phyloP scores from a whole-genome alignment of 2,797 vertebrate species.

The Pangasius mekongensis region DNA sequence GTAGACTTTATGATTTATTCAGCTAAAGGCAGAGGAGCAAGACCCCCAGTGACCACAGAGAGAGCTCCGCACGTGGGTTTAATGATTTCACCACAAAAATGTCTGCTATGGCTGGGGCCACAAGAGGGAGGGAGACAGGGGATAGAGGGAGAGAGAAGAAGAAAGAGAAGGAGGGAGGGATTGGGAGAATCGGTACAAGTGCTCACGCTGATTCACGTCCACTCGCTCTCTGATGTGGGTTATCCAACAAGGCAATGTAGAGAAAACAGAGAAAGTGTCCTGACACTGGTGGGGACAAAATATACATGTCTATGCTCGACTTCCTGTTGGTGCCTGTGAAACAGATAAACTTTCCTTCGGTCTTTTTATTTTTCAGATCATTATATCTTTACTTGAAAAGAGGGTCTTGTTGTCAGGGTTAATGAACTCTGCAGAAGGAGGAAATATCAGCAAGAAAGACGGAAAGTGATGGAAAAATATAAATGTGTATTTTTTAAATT shows the following conservation, averaged over 20 bases:
- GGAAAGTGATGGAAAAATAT: background rate
- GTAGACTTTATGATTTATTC: slow-evolving; percentile 99
- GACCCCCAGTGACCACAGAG: slow-evolving; percentile 99
- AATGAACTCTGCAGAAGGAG: background rate
- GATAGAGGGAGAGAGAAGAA: slow-evolving; percentile 2
- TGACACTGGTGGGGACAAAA: background rate
- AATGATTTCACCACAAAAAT: slow-evolving; percentile 99
- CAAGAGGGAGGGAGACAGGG: slow-evolving; percentile 47
- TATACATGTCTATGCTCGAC: background rate
- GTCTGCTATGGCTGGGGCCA: slow-evolving; percentile 96
- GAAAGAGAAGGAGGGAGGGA: slow-evolving; percentile 15
- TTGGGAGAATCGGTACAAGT: slow-evolving; percentile 20
- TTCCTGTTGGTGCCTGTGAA: background rate
- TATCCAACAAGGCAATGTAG: slow-evolving; percentile 34
- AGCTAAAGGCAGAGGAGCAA: slow-evolving; percentile 99
- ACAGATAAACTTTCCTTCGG: background rate
- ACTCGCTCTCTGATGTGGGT: slow-evolving; percentile 27
- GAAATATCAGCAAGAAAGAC: background rate
- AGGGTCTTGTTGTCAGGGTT: too few relatives aligned
- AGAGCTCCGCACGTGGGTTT: slow-evolving; percentile 99
- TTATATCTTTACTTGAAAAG: background rate
- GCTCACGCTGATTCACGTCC: slow-evolving; percentile 20
- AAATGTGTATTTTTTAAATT: background rate
- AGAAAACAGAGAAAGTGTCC: slow-evolving; percentile 13
- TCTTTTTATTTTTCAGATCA: background rate